Evolutionary conservation across 2,888 invertebrate genomes (phyloP).

Genomic region (Psylliodes chrysocephalus): DNA sequence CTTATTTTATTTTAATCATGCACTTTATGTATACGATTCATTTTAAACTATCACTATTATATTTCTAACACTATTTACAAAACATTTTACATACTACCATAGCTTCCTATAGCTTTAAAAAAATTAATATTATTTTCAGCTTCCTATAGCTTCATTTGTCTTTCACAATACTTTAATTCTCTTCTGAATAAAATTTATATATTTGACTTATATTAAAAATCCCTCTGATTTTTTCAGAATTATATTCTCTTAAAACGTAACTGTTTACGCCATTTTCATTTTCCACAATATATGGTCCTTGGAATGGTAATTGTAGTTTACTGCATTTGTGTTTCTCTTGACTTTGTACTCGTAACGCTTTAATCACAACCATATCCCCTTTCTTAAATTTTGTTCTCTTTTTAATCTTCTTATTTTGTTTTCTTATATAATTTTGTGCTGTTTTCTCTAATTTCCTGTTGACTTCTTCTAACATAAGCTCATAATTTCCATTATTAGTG

Average conservation of each 20-base stretch:
- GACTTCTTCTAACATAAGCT: neutral
- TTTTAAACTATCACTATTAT: too few species aligned
- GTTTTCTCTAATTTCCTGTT: neutral
- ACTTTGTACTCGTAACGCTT: neutral
- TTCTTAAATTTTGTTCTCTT: neutral
- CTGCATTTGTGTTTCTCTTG: neutral
- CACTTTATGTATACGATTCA: too few species aligned
- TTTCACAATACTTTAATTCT: too few species aligned
- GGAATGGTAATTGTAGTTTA: neutral
- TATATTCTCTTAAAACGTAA: slow-evolving; percentile 2
- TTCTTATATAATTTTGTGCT: neutral
- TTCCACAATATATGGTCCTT: neutral
- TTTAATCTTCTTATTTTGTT: neutral
- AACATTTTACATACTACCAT: too few species aligned
- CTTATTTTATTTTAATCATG: too few species aligned
- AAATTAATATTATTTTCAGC: too few species aligned
- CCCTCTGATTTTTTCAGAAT: too few species aligned
- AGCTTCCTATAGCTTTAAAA: too few species aligned
- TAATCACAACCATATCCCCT: neutral
- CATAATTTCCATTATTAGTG: neutral
- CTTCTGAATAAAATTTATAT: too few species aligned
- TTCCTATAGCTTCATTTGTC: too few species aligned
- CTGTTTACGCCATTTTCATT: slow-evolving; percentile 4
- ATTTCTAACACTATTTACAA: too few species aligned
- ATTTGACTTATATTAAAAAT: too few species aligned